Evolutionary conservation across 37 sponge, comb jelly and placozoan species (phyloP).

Genomic region (Agelas oroides): DNA sequence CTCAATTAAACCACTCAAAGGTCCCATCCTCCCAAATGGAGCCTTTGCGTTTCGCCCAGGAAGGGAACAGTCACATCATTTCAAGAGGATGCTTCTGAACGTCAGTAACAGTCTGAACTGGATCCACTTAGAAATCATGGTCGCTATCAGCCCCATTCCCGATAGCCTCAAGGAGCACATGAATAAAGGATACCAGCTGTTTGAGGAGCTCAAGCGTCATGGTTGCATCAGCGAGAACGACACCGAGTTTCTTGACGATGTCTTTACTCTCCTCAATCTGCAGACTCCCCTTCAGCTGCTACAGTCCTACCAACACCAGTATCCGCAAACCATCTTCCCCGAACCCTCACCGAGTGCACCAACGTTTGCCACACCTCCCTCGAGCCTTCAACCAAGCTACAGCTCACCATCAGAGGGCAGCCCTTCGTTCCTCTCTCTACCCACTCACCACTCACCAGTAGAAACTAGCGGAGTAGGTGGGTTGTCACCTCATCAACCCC

Average conservation of each 20-base stretch:
- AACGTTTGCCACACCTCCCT: neutral
- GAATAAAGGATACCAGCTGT: slow-evolving; percentile 10
- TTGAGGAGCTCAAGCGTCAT: slow-evolving; percentile 20
- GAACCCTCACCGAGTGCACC: neutral
- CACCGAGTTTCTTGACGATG: slow-evolving; percentile 23
- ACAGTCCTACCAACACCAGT: neutral
- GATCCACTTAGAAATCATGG: slow-evolving; percentile 24
- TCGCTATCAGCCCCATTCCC: slow-evolving; percentile 23
- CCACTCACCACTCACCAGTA: no score
- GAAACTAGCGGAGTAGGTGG: no score
- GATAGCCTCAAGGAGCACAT: slow-evolving; percentile 16
- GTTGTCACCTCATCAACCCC: no score
- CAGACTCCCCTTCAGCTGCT: slow-evolving; percentile 18
- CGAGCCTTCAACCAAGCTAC: neutral
- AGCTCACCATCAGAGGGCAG: no score
- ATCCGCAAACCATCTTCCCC: no score
- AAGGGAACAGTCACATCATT: neutral
- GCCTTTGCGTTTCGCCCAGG: neutral
- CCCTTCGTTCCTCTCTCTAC: no score
- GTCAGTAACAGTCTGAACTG: slow-evolving; percentile 5
- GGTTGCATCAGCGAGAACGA: slow-evolving; percentile 50
- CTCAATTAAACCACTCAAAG: neutral
- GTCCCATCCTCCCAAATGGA: neutral
- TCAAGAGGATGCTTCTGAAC: slow-evolving; percentile 8
- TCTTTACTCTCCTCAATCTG: slow-evolving; percentile 31